phyloP scores from a whole-genome alignment of 2,113 vertebrate genomes.

The Microtus ochrogaster region DNA sequence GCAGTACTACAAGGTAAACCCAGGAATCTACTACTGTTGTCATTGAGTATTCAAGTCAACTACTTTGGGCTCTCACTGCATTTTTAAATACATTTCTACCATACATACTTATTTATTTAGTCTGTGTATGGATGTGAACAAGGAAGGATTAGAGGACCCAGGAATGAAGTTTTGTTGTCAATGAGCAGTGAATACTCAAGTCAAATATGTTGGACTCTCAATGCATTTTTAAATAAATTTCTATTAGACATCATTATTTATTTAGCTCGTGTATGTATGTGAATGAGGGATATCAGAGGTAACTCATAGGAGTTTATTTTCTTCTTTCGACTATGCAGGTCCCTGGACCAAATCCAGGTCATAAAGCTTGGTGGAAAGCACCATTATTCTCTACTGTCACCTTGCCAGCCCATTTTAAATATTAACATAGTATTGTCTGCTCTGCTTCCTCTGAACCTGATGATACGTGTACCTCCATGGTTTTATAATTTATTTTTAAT shows the following conservation, averaged over 20 bases:
- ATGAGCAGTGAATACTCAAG: background rate
- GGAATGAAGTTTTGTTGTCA: background rate
- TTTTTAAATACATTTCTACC: no score
- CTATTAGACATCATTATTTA: background rate
- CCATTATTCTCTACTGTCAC: background rate
- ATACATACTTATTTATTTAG: no score
- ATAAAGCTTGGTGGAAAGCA: background rate
- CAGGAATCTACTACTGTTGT: background rate
- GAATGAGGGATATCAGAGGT: background rate
- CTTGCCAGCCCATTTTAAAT: background rate
- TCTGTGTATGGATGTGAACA: no score
- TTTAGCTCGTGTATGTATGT: background rate
- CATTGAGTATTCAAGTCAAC: no score
- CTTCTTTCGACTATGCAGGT: background rate
- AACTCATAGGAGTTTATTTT: background rate
- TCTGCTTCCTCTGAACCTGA: background rate
- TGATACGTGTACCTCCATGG: background rate
- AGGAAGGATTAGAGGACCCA: no score
- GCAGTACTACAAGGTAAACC: slow-evolving; percentile 83
- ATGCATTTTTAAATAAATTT: background rate
- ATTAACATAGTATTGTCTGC: background rate
- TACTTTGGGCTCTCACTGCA: no score
- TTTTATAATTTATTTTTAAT: background rate
- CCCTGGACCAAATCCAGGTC: background rate
- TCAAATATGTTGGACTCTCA: background rate